Evolutionary conservation across 2,797 vertebrate genomes (phyloP).

Genomic region (Lophius americanus): DNA sequence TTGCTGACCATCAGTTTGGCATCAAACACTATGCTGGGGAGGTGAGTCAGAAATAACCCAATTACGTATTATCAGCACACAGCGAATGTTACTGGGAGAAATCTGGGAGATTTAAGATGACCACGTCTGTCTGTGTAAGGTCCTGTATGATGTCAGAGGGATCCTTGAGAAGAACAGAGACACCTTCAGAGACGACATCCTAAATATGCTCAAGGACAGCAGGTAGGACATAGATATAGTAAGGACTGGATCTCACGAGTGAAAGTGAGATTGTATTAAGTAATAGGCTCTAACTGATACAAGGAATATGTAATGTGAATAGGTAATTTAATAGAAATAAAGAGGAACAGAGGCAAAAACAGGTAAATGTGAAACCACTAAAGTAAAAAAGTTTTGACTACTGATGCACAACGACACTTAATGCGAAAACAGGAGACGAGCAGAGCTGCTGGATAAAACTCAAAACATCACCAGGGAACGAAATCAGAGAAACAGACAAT

Average conservation of each 20-base stretch:
- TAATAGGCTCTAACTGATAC: neutral
- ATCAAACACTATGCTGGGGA: slow-evolving; percentile 95
- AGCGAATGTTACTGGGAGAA: no score
- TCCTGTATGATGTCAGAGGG: slow-evolving; percentile 88
- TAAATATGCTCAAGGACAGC: slow-evolving; percentile 94
- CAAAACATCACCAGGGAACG: no score
- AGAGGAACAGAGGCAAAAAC: no score
- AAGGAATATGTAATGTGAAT: no score
- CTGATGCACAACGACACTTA: no score
- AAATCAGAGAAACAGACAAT: no score
- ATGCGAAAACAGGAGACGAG: no score
- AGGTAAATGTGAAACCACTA: no score
- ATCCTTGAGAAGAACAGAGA: slow-evolving; percentile 94
- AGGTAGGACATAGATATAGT: slow-evolving; percentile 73
- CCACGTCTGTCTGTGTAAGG: slow-evolving; percentile 71
- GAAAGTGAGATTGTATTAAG: neutral
- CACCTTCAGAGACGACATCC: slow-evolving; percentile 92
- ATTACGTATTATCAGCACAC: neutral
- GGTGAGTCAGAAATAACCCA: slow-evolving; percentile 73
- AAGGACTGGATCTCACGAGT: neutral
- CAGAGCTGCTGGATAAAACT: no score
- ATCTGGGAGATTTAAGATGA: neutral
- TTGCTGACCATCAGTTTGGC: slow-evolving; percentile 94
- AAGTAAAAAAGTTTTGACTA: no score
- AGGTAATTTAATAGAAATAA: no score